Base-by-base conservation (phyloP, 1,140 invertebrate species). In the Macrostomum lignano region DNA sequence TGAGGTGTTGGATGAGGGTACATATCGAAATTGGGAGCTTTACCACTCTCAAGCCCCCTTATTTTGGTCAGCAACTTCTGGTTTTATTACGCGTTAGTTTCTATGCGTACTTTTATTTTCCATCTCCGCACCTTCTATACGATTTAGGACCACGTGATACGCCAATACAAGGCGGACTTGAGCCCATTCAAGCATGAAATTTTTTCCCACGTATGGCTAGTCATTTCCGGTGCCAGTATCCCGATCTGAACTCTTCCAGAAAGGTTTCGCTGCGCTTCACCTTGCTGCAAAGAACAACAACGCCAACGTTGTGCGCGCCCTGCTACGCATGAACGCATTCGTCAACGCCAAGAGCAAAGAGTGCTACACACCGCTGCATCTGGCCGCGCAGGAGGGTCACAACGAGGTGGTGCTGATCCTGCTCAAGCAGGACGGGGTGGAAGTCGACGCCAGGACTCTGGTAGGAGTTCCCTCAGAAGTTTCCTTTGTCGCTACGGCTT, bases 261-360 rank as follows among this genome's bases (percentile, higher is more conserved):
- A 28, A 15, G 26, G 26, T 15, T 15, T 28, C 14, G 19, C 26
- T 3, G 26, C 86, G 2, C 58, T 93, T 7, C 84, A 94, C 64
- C 60, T 94, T 22, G 78, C 81, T 37, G 67, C 78, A 25, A 81
- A 84, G 55, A 79, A 86, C 65, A 88, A 82, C 13, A 79, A 94
- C 49, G 69, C 73, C 21, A 84, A 94, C 50, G 93, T 94, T 73
- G 74, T 76, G 7, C 73, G 74, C 32, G 62, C 94, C 13, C 62
- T 98, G 17, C 67, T 93, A 31, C 79, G 91, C 49, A 75, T 93
- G 49, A 36, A 33, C 68, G 71, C 36, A 35, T 28, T 28, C 19
- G 26, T 28, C 17, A 28, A 28, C 17, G 26, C 26, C 14, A 28
- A 28, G 17, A 15, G 14, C 0, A 36, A 60, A 55, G 49, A 55